Percentiles rank a stretch among this genome's conserved stretches.
These are phyloP conservation scores for Diplosoma virens DNA, from an alignment of 23 tunicate genomes.

Conservation along the genomic window DNA sequence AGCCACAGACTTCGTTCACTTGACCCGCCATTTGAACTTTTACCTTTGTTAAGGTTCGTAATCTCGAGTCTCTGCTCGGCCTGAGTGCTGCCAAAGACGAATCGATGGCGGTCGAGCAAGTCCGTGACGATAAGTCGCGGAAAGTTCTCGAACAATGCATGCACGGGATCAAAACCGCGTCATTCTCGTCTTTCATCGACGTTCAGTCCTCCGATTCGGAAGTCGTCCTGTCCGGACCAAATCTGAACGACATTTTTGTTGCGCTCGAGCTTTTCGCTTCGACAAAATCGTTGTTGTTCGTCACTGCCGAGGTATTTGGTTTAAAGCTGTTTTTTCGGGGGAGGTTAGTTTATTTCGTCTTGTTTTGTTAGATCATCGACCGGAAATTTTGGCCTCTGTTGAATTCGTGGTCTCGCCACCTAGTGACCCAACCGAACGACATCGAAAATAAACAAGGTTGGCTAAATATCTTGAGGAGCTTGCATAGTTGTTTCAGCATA, in stretches of 20 bases:
- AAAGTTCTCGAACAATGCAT: neutral
- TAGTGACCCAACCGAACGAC: neutral
- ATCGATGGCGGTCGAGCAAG: neutral
- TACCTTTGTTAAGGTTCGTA: neutral
- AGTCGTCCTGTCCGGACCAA: neutral
- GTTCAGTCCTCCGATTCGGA: neutral
- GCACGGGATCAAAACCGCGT: neutral
- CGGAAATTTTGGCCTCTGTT: conserved; percentile 39
- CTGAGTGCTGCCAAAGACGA: neutral
- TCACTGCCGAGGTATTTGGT: conserved; percentile 1
- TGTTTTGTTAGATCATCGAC: conserved; percentile 19
- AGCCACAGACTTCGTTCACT: neutral
- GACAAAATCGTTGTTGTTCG: neutral
- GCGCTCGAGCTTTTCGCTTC: conserved; percentile 8
- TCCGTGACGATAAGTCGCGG: neutral
- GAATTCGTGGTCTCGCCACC: conserved; percentile 32
- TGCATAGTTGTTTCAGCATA: no score
- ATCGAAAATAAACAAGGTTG: conserved; percentile 10
- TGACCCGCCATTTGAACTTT: neutral
- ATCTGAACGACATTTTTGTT: conserved; percentile 6
- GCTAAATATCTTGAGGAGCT: no score
- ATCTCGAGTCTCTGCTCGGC: conserved; percentile 11
- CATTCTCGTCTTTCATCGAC: neutral
- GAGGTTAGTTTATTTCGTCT: neutral
- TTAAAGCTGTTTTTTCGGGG: neutral